A percentile compares a stretch with the other conserved stretches of the same genome.
These are phyloP conservation scores for Nomada goodeniana DNA, from an alignment of 2,888 invertebrate species.

Conservation along the genomic window DNA sequence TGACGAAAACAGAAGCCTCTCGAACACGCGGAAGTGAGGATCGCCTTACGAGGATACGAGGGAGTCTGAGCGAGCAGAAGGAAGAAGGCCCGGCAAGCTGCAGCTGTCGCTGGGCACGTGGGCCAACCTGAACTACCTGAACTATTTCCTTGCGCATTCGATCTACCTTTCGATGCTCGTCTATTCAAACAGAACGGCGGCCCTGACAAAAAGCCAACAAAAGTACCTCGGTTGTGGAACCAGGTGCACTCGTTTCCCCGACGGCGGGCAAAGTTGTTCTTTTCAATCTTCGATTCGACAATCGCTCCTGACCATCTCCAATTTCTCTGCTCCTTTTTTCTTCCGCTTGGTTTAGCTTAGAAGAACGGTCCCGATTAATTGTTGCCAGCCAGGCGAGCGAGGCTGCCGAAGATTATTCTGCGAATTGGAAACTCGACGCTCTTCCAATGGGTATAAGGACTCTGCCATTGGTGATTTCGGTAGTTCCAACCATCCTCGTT, in stretches of 20 bases:
- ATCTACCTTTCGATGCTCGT: conserved; percentile 30
- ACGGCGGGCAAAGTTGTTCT: neutral
- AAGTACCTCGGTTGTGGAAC: conserved; percentile 6
- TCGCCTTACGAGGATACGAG: conserved; percentile 69
- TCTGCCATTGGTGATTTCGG: conserved; percentile 31
- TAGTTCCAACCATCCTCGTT: conserved; percentile 23
- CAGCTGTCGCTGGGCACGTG: conserved; percentile 80
- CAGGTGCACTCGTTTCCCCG: conserved; percentile 13
- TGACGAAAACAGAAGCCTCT: conserved; percentile 67
- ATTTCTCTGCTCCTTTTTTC: neutral
- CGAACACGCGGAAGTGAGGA: conserved; percentile 73
- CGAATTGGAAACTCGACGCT: conserved; percentile 6
- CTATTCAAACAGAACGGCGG: conserved; percentile 16
- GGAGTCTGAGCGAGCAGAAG: conserved; percentile 43
- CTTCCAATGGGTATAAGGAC: neutral
- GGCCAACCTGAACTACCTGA: conserved; percentile 70
- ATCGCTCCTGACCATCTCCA: neutral
- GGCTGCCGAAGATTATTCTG: neutral
- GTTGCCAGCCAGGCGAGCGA: neutral
- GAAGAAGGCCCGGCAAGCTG: conserved; percentile 63
- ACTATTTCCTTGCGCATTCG: conserved; percentile 46
- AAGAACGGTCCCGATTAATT: too few species aligned
- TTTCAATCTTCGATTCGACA: conserved; percentile 3
- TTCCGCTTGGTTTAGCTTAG: neutral
- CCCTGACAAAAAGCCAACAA: conserved; percentile 15